Evolutionary conservation across 2,113 vertebrate genomes (phyloP), one percentile per base, ranked within the genome.

Genomic region (Sarotherodon lohbergeri): DNA sequence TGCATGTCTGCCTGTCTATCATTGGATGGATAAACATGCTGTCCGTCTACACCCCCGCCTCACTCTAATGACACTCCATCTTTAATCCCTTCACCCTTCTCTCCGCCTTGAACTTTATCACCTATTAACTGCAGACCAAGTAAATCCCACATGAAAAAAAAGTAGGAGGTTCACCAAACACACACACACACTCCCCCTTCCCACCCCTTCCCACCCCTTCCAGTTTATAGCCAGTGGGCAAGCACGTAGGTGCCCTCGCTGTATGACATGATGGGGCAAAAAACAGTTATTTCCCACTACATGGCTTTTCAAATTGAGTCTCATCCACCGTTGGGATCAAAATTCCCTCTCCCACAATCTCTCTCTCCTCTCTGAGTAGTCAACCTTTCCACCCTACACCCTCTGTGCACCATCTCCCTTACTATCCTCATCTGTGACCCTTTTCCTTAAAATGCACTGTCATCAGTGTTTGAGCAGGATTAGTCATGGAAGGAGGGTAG

Each of bases 51-150:
- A 85, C 29, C 80, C 61, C 86, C 32, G 10, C 81, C 46, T 34
- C 87, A 87, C 83, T 92, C 87, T 56, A 90, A 91, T 86, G 76
- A 94, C 93, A 92, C 94, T 88, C 95, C 88, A 89, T 95, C 94
- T 94, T 95, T 96, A 96, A 96, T 92, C 92, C 91, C 90, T 36
- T 66, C 78, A 85, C 76, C 88, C 93, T 48, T 91, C 88, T 91
- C 90, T 92, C 90, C 90, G 92, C 88, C 86, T 91, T 96, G 92
- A 96, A 96, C 95, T 95, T 94, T 95, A 96, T 96, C 94, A 96
- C 95, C 96, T 95, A 95, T 96, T 96, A 96, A 95, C 94, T 96
- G 94, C 95, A 95, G 91, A 96, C 94, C 93, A 94, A 96, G 95
- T 96, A 97, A 96, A 96, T 95, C 95, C 93, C 90, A 90, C 93